These are phyloP conservation scores for Halcyon smyrnensis DNA, from an alignment of 2,797 vertebrate species.

Conservation along the genomic window DNA sequence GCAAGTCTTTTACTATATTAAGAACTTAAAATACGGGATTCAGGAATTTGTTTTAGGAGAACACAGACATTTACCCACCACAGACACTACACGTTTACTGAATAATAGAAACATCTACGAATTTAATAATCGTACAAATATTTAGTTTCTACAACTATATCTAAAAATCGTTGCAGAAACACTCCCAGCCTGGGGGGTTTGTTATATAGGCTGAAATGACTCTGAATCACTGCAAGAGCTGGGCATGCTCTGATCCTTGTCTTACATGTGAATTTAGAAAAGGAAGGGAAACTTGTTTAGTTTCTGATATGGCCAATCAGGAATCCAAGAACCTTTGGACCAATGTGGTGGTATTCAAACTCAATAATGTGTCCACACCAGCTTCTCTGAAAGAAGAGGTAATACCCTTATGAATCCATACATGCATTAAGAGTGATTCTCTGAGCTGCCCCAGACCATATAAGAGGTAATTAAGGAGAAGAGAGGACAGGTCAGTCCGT, in stretches of 20 bases:
- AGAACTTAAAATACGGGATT: neutral
- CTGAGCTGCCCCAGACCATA: neutral
- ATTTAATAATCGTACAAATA: neutral
- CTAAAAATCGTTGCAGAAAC: neutral
- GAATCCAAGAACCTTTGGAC: neutral
- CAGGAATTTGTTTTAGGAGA: neutral
- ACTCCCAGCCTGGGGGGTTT: neutral
- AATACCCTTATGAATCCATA: neutral
- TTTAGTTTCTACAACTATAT: neutral
- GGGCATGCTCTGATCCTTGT: neutral
- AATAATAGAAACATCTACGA: neutral
- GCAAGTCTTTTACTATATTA: neutral
- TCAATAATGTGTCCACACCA: neutral
- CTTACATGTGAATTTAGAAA: neutral
- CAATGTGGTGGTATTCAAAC: rapidly evolving
- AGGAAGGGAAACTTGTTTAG: neutral
- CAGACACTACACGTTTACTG: neutral
- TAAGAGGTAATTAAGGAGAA: neutral
- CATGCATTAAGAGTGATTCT: neutral
- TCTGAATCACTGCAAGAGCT: neutral
- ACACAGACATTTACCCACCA: neutral
- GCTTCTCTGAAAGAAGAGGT: neutral
- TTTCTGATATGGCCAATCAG: neutral
- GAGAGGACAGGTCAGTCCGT: neutral
- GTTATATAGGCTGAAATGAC: neutral